Evolutionary conservation across 2,888 invertebrate genomes (phyloP).

Genomic region (Chalcosyrphus nemorum): DNA sequence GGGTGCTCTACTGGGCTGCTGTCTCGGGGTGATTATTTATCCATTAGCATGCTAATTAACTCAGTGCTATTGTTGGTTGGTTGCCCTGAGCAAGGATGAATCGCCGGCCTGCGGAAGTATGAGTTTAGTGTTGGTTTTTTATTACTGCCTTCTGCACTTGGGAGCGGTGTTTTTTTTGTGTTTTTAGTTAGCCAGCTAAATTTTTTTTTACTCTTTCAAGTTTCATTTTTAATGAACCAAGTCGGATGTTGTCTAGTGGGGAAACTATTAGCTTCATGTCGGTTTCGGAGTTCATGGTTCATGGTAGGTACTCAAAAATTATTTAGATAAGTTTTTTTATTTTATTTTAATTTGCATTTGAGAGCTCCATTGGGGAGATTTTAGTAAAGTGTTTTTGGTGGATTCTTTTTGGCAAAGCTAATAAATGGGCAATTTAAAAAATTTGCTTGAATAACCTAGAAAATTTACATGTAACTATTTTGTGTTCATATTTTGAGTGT

Average conservation of each 20-base stretch:
- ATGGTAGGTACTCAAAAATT: background rate
- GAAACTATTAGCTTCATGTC: constrained; percentile 6
- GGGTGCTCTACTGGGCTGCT: background rate
- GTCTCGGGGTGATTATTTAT: constrained; percentile 53
- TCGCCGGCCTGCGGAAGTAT: constrained; percentile 3
- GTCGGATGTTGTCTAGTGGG: background rate
- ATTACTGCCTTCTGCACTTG: background rate
- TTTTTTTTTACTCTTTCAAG: constrained; percentile 14
- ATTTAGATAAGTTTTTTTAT: background rate
- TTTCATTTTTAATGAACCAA: constrained; percentile 44
- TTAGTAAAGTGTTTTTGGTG: background rate
- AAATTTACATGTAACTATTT: no score
- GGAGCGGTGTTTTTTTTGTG: background rate
- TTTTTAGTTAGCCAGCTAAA: background rate
- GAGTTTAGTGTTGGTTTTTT: constrained; percentile 4
- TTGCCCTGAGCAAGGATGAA: constrained; percentile 12
- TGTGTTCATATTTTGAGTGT: no score
- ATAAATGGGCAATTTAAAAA: no score
- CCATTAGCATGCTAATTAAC: constrained; percentile 69
- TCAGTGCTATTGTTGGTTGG: constrained; percentile 49
- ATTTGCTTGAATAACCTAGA: no score
- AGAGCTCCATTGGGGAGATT: no score
- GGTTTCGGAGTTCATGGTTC: background rate
- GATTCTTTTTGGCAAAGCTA: no score
- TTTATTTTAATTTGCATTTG: background rate